Conservation (phyloP, 1,140 invertebrate species). For the Parapsyche elsis region DNA sequence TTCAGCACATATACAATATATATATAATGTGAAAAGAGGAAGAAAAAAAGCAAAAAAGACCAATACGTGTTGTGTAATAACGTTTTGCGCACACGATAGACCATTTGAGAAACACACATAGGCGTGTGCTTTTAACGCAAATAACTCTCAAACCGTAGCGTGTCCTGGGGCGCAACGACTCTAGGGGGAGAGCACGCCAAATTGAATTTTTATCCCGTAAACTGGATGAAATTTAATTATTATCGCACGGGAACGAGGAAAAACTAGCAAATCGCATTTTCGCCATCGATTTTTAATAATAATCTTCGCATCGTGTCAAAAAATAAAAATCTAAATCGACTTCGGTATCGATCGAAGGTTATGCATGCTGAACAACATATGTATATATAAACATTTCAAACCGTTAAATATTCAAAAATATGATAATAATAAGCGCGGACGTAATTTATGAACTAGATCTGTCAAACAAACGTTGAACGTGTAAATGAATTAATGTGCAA, state of each 20-base stretch:
- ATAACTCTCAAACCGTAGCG: not conserved
- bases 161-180: not conserved
- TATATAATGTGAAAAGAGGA: not conserved
- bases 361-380: too few species aligned
- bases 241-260: not conserved
- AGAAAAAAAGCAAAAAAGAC: not conserved
- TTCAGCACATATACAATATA: too few species aligned
- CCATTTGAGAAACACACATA: not conserved
- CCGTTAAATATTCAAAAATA: not conserved
- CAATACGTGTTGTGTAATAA: slow-evolving; percentile 8
- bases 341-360: too few species aligned
- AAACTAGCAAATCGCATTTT: not conserved
- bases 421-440: not conserved
- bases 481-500: not conserved
- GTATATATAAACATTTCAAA: not conserved
- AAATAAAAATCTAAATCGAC: too few species aligned
- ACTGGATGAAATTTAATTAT: slow-evolving; percentile 7
- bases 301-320: too few species aligned
- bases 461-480: slow-evolving; percentile 11
- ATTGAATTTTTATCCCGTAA: slow-evolving; percentile 3
- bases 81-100: not conserved
- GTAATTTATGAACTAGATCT: slow-evolving; percentile 20
- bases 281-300: too few species aligned
- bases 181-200: not conserved
- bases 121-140: not conserved